Base-by-base conservation (phyloP, 2,888 invertebrate genomes). In the Lepidocyrtoides sp. region DNA sequence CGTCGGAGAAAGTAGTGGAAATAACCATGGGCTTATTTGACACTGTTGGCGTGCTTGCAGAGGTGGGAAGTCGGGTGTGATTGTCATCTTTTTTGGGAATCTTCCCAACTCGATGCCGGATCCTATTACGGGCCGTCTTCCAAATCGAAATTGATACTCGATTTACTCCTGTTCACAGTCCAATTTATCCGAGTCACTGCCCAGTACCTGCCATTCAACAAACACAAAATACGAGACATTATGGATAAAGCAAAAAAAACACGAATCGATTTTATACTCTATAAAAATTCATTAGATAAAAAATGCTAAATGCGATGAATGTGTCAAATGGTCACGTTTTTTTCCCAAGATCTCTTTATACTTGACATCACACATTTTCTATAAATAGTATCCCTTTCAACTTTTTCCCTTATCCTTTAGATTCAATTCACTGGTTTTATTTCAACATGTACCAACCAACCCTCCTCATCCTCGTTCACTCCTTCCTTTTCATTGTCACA, bases 171-270 rank as follows among this genome's bases (percentile, higher is more conserved):
- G 94, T 97, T 97, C 95, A 98, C 97, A 93, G 98, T 98, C 96
- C 98, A 98, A 95, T 98, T 98, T 94, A 98, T 97, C 95, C 97
- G 97, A 91, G 98, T 98, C 94, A 98, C 98, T 92, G 98, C 98
- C 98, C 98, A 98, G 95, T 98, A 98, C 95, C 97, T 97, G 95
- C 29, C 95, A 95, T 93, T 89, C 81, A 23, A 36, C 36, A 51
- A 57, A 75, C 92, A 89, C 79, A 87, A 87, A 41, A 36, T 48
- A 17, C 17, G 44, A 89, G 63, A 75, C 51, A 88, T n/a, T n/a
- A n/a, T 36, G 36, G 48, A 54, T 88, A 63, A 66, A 66, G 69
- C 32, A 88, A 81, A 36, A 36, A 36, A 36, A 36, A 75, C 12
- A 44, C 26, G 17, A 12, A 26, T 44, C 17, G 5, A 14, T 2